Base-by-base conservation (phyloP, 1,140 invertebrate genomes). In the Cyclargus thomasi region DNA sequence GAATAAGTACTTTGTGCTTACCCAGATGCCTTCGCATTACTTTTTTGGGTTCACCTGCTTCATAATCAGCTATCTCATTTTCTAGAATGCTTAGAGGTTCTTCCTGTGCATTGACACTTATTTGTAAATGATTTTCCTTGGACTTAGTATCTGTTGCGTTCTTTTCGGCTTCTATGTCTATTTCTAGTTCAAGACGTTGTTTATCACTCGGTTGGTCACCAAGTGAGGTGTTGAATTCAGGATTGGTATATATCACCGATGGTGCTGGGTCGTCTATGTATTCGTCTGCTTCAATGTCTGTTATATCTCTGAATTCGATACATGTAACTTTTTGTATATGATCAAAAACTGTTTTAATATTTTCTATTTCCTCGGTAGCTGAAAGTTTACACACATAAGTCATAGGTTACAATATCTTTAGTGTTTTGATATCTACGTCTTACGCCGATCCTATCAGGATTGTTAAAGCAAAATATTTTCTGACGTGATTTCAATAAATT, bases 291-390 rank as follows among this genome's bases (percentile, higher is more conserved):
- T 79, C 67, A 39, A 67, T 55, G 7, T 68, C 65, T 22, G 21
- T 68, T 20, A 64, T 55, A 53, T 88, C 80, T 72, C 71, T 70
- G 53, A 90, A 90, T 70, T 81, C 66, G 63, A 90, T 77, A 59
- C 87, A 90, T 1, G 87, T 90, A 72, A 88, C 85, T 57, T 82
- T 85, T 80, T 85, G 77, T 64, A 90, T 86, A 67, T 88, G 85
- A 57, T 71, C 65, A 23, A 90, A 74, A 1, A 88, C 87, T 16
- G 85, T 78, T 59, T 78, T 71, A n/a, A 90, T 84, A 36, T 90
- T 90, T 76, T 87, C 82, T 66, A 63, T 79, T 80, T 90, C 87
- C 77, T 90, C 87, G 53, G 73, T 63, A 47, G 85, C 87, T 90
- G 68, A 20, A 79, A 79, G 65, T 57, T 64, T 64, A 36, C 57